Percentiles rank a stretch among this genome's conserved stretches.
Evolutionary conservation across 2,888 invertebrate species (phyloP).

Genomic region (Megamerina dolium): DNA sequence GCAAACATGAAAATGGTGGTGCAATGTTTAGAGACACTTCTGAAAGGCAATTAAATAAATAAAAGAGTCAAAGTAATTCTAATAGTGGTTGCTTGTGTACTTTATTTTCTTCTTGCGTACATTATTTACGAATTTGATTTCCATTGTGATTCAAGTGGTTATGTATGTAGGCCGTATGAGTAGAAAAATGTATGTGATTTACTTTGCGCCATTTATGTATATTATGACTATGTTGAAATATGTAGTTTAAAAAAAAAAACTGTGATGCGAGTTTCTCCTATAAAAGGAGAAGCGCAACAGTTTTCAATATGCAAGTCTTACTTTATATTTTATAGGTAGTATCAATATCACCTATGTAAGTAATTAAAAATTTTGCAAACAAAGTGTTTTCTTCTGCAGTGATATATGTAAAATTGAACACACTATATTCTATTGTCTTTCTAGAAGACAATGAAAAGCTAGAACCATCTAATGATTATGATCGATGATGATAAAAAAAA

Average conservation of each 20-base stretch:
- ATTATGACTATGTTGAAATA: too few species aligned
- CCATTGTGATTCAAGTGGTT: too few species aligned
- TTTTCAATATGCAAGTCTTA: conserved; percentile 9
- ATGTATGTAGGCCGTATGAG: too few species aligned
- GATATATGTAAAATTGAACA: conserved; percentile 26
- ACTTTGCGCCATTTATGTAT: too few species aligned
- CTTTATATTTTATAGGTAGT: background rate
- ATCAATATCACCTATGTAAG: too few species aligned
- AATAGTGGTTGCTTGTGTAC: background rate
- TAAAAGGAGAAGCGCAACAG: conserved; percentile 40
- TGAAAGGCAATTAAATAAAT: background rate
- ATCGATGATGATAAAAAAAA: too few species aligned
- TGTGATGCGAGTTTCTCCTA: conserved; percentile 35
- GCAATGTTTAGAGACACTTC: conserved; percentile 53
- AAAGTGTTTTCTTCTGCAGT: conserved; percentile 2
- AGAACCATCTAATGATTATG: conserved; percentile 21
- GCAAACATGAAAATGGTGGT: conserved; percentile 63
- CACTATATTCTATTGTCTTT: conserved; percentile 47
- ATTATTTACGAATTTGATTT: too few species aligned
- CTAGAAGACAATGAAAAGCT: conserved; percentile 46
- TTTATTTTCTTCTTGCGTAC: too few species aligned
- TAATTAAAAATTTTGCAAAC: too few species aligned
- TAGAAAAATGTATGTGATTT: too few species aligned
- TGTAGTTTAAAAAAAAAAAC: too few species aligned
- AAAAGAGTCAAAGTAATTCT: background rate